phyloP scores from a whole-genome alignment of 2,113 vertebrate species.

The Ascaphus truei region DNA sequence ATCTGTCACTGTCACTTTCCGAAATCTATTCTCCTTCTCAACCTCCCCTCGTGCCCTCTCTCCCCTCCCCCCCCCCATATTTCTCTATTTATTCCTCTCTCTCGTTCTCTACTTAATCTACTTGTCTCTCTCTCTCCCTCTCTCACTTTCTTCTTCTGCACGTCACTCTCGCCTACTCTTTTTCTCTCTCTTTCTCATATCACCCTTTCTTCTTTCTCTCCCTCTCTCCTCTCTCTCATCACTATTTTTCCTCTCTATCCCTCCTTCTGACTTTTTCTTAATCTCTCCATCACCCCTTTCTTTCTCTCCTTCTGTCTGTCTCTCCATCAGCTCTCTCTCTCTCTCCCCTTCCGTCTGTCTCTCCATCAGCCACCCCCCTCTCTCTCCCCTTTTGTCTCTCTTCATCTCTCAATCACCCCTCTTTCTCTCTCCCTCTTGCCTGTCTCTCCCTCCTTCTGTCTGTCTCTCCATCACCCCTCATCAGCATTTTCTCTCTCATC shows the following conservation, averaged over 20 bases:
- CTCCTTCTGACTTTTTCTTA: background rate
- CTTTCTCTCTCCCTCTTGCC: background rate
- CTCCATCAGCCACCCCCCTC: background rate
- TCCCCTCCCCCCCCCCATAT: background rate
- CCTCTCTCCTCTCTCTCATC: background rate
- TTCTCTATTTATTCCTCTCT: background rate
- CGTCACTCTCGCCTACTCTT: too few relatives aligned
- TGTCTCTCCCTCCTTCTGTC: background rate
- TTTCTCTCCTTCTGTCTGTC: background rate
- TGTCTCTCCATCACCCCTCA: background rate
- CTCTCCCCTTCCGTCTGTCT: background rate
- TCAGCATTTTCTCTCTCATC: background rate
- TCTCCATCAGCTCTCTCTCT: background rate
- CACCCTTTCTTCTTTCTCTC: background rate
- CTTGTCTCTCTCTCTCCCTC: background rate
- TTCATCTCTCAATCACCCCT: background rate
- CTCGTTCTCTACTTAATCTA: too few relatives aligned
- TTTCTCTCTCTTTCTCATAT: background rate
- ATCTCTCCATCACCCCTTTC: too few relatives aligned
- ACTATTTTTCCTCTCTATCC: background rate
- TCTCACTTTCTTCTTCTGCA: background rate
- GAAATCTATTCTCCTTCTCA: background rate
- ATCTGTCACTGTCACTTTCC: constrained; percentile 31
- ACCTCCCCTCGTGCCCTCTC: background rate
- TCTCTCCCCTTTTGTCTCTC: background rate